A percentile compares a stretch with the other conserved stretches of the same genome.
phyloP scores from a whole-genome alignment of 2,113 vertebrate species.

The Pseudorhombus dupliciocellatus region DNA sequence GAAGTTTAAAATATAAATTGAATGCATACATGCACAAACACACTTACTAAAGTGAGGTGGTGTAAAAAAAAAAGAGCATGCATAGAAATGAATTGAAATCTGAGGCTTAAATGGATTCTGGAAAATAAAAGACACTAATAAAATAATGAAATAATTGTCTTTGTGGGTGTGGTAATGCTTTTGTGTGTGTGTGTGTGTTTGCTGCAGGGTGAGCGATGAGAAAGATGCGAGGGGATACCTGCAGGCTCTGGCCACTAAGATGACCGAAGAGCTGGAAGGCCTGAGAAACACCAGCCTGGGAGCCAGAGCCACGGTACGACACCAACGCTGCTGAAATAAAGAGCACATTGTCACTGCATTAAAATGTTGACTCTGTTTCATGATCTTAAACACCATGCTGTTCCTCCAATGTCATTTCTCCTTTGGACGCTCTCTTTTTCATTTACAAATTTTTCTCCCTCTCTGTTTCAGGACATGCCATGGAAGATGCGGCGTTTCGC shows the following conservation, averaged over 20 bases:
- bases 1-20: background rate
- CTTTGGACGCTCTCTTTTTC: background rate
- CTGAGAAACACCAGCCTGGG: constrained; percentile 95
- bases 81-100: no score
- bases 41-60: no score
- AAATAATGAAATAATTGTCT: background rate
- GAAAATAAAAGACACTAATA: no score
- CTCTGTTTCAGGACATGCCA: constrained; percentile 89
- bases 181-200: constrained; percentile 11
- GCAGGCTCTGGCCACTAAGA: constrained; percentile 97
- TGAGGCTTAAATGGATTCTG: no score
- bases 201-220: constrained; percentile 95
- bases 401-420: background rate
- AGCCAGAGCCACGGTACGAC: constrained; percentile 90
- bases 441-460: background rate
- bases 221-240: constrained; percentile 98
- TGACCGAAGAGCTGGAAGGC: constrained; percentile 97
- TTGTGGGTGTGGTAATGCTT: background rate
- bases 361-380: background rate
- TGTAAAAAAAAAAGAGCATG: no score
- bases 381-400: background rate
- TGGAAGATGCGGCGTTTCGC: constrained; percentile 99
- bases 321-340: background rate
- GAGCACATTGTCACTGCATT: background rate
- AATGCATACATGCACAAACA: background rate